Conservation (phyloP, 2,113 vertebrate genomes). For the Neolamprologus tretocephalus region DNA sequence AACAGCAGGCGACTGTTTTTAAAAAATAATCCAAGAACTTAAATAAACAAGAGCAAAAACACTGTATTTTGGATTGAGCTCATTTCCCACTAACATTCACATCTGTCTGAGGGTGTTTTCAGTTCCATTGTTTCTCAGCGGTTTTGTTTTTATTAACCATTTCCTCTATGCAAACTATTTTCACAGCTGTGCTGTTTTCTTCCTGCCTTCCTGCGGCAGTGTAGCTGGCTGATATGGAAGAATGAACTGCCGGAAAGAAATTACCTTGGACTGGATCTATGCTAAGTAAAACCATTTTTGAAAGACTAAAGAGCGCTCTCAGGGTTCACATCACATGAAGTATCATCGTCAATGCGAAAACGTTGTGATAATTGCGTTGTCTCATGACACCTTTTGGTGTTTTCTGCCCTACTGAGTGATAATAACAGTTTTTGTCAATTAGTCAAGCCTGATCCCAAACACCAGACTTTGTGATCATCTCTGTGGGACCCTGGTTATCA, state of each 20-base stretch:
- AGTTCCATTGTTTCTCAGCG: background rate
- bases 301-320: background rate
- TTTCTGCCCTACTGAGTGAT: background rate
- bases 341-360: background rate
- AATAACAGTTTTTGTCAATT: background rate
- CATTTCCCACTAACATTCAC: background rate
- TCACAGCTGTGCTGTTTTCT: conserved; percentile 9
- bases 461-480: background rate
- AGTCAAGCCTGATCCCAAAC: background rate
- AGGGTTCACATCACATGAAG: background rate
- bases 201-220: background rate
- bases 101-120: background rate
- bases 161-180: conserved; percentile 12
- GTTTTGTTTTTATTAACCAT: conserved; percentile 20
- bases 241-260: conserved; percentile 10
- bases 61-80: background rate
- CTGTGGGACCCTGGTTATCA: background rate
- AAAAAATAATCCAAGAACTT: background rate
- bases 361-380: rapidly evolving
- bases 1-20: background rate
- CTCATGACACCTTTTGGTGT: background rate
- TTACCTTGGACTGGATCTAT: conserved; percentile 7
- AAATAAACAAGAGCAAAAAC: background rate
- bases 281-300: background rate
- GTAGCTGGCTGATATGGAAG: background rate